Base-by-base conservation (phyloP, 2,888 invertebrate species). In the Ramazzottius varieornatus region DNA sequence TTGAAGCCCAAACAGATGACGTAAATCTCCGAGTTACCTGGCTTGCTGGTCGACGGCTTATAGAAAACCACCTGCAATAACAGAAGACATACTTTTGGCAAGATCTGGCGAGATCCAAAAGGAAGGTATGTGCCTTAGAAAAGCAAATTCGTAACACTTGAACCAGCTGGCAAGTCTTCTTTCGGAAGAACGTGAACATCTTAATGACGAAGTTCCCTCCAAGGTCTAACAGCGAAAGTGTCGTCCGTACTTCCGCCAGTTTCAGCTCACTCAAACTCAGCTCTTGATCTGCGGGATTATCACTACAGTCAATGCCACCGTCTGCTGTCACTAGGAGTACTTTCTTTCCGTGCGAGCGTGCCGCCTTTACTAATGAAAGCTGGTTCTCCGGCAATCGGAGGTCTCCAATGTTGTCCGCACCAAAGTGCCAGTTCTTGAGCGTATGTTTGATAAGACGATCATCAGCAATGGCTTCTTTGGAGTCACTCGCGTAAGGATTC, bases 11-110 rank as follows among this genome's bases (percentile, higher is more conserved):
- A 32, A 63, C 76, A 75, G n/a, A 93, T 78, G 0, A 90, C 81
- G 73, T 94, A 94, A 0, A 87, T 82, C 77, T 94, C 94, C 0
- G 93, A 93, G 76, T 94, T 94, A 4, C 93, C 93, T 72, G 86
- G 84, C 73, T 89, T 88, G n/a, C 93, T 93, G 0, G 88, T 87
- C 0, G 83, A 84, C 0, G 94, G 93, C 74, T 94, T 94, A 73
- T 84, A 86, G 29, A 88, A 79, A 69, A 82, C 79, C 0, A 93
- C 83, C 73, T 82, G 78, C 2, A 68, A 64, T 46, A 66, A 64
- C 32, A 33, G 32, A 1, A n/a, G 33, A 24, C 33, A 24, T 65
- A 65, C 29, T 40, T 40, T 40, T 40, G 20, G 40, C 40, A 20
- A 20, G 8, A 20, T 20, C 20, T 40, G 20, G 8, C 40, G 40